phyloP scores from a whole-genome alignment of 2,797 vertebrate species.

The Eremophila alpestris region DNA sequence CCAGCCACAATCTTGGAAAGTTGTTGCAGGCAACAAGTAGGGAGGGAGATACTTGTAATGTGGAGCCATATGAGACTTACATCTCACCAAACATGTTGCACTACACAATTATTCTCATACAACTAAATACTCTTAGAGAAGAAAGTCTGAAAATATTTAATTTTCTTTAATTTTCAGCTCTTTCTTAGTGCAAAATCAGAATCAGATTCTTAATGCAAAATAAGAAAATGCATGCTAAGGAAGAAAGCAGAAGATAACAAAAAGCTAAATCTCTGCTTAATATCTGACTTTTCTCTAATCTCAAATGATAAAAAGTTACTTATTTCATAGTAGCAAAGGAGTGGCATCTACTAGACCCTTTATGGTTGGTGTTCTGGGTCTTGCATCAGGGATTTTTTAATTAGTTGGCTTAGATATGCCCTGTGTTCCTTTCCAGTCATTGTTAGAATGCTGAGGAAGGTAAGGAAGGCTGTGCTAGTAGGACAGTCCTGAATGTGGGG shows the following conservation, averaged over 20 bases:
- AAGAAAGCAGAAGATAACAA: background rate
- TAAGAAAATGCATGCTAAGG: background rate
- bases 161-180: background rate
- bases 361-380: background rate
- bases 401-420: background rate
- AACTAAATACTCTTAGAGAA: background rate
- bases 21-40: background rate
- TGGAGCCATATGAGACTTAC: rapidly evolving
- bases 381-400: background rate
- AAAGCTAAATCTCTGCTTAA: background rate
- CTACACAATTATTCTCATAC: background rate
- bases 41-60: background rate
- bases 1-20: background rate
- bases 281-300: background rate
- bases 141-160: background rate
- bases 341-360: background rate
- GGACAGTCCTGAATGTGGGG: background rate
- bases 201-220: background rate
- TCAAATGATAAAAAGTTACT: background rate
- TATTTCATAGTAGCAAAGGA: background rate
- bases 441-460: background rate
- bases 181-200: background rate
- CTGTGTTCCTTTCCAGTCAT: rapidly evolving
- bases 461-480: background rate
- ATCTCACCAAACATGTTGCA: background rate